Evolutionary conservation across 2,113 vertebrate species (phyloP).

Genomic region (Pyxicephalus adspersus): DNA sequence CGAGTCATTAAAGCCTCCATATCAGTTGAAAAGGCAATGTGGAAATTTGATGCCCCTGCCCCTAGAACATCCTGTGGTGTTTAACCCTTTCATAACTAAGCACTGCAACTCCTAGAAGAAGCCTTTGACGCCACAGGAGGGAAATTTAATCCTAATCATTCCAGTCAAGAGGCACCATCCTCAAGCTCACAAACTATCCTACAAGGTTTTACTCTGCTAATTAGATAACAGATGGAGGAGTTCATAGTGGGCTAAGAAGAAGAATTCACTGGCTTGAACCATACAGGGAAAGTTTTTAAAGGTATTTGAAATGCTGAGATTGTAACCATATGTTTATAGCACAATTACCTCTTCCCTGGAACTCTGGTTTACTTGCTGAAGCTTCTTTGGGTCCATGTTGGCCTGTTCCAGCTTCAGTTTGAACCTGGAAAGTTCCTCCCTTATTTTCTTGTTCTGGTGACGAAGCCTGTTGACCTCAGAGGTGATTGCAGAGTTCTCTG

Average conservation of each 20-base stretch:
- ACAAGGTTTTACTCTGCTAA: slow-evolving; percentile 15
- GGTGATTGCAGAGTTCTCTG: not conserved
- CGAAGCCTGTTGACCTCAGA: not conserved
- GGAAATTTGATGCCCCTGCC: slow-evolving; percentile 17
- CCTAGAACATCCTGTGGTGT: slow-evolving; percentile 15
- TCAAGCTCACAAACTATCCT: not conserved
- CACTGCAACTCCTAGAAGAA: not conserved
- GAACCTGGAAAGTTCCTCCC: not conserved
- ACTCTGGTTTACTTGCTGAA: slow-evolving; percentile 12
- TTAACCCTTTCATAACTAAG: slow-evolving; percentile 12
- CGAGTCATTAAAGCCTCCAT: slow-evolving; percentile 15
- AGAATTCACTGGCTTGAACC: not conserved
- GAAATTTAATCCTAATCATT: slow-evolving; percentile 34
- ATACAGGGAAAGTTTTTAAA: not conserved
- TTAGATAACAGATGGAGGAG: slow-evolving; percentile 25
- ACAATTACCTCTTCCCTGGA: slow-evolving; percentile 14
- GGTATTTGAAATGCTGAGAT: slow-evolving; percentile 6
- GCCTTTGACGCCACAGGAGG: slow-evolving; percentile 20
- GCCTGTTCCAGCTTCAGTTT: not conserved
- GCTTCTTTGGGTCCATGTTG: not conserved
- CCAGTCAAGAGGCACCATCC: slow-evolving; percentile 8
- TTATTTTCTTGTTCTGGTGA: not conserved
- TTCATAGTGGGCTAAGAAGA: not conserved
- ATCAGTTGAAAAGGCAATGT: slow-evolving; percentile 19
- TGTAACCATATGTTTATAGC: slow-evolving; percentile 22